Evolutionary conservation across 2,797 vertebrate genomes (phyloP).

Genomic region (Scolopax bukidnonensis): DNA sequence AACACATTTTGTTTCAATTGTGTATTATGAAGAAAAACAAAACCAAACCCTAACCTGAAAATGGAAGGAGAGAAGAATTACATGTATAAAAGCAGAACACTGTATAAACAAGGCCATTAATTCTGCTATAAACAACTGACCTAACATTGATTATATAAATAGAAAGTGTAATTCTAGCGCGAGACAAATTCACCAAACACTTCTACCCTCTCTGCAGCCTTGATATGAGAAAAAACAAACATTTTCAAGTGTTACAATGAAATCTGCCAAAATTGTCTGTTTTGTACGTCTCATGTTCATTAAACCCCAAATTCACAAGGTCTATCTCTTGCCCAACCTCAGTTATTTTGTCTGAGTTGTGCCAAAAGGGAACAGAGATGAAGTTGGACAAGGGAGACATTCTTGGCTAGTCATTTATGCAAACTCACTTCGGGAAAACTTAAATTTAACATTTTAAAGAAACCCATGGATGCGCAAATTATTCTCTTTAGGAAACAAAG

Average conservation of each 20-base stretch:
- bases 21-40: slow-evolving; percentile 37
- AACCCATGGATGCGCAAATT: background rate
- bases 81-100: slow-evolving; percentile 63
- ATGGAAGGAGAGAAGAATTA: slow-evolving; percentile 62
- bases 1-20: slow-evolving; percentile 74
- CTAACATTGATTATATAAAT: slow-evolving; percentile 58
- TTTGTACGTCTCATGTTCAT: slow-evolving; percentile 63
- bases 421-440: background rate
- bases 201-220: slow-evolving; percentile 60
- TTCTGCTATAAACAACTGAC: slow-evolving; percentile 68
- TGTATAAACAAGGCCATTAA: slow-evolving; percentile 67
- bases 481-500: slow-evolving; percentile 15
- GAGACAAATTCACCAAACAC: slow-evolving; percentile 62
- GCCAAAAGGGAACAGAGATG: slow-evolving; percentile 61
- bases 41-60: slow-evolving; percentile 70
- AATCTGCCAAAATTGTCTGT: slow-evolving; percentile 69
- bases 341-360: slow-evolving; percentile 42
- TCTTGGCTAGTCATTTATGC: slow-evolving; percentile 25
- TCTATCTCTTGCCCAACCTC: slow-evolving; percentile 67
- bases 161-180: slow-evolving; percentile 52
- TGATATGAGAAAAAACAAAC: slow-evolving; percentile 67
- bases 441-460: slow-evolving; percentile 34
- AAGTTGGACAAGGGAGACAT: slow-evolving; percentile 16
- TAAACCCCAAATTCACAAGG: slow-evolving; percentile 65
- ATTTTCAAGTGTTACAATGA: slow-evolving; percentile 70